Evolutionary conservation across 2,888 invertebrate genomes (phyloP).

Genomic region (Dione juno): DNA sequence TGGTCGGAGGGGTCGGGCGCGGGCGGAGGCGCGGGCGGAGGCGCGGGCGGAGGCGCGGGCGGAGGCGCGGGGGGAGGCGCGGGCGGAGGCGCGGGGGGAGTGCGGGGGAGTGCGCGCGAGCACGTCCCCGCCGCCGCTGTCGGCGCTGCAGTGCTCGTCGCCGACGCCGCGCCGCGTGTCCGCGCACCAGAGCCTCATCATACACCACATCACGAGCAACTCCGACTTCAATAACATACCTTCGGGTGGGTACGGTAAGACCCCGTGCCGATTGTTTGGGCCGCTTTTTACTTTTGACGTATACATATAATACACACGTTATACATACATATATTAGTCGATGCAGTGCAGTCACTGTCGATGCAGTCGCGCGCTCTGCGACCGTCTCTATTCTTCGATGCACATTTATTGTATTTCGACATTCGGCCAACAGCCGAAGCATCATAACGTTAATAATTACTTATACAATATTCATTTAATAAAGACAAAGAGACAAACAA

Average conservation of each 20-base stretch:
- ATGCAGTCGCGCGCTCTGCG: no score
- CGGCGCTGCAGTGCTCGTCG: conserved; percentile 79
- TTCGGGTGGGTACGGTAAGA: conserved; percentile 56
- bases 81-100: conserved; percentile 33
- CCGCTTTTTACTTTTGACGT: background rate
- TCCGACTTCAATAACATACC: conserved; percentile 79
- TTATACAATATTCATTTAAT: no score
- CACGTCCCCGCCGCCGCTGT: conserved; percentile 72
- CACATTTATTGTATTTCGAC: no score
- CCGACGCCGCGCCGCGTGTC: conserved; percentile 78
- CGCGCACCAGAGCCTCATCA: conserved; percentile 79
- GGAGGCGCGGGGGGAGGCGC: conserved; percentile 31
- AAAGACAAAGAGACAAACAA: no score
- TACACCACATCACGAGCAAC: conserved; percentile 80
- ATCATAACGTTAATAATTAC: no score
- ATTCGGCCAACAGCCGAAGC: no score
- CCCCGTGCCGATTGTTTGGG: background rate
- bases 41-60: conserved; percentile 24
- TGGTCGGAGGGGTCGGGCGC: conserved; percentile 63
- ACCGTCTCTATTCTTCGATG: no score
- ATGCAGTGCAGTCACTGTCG: no score
- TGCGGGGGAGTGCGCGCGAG: conserved; percentile 46
- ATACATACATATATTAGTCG: no score
- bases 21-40: conserved; percentile 42
- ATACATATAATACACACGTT: background rate